A percentile compares a stretch with the other conserved stretches of the same genome.
These are phyloP conservation scores for Hippopotamyrus pictus DNA, from an alignment of 2,797 vertebrate genomes.

Conservation along the genomic window DNA sequence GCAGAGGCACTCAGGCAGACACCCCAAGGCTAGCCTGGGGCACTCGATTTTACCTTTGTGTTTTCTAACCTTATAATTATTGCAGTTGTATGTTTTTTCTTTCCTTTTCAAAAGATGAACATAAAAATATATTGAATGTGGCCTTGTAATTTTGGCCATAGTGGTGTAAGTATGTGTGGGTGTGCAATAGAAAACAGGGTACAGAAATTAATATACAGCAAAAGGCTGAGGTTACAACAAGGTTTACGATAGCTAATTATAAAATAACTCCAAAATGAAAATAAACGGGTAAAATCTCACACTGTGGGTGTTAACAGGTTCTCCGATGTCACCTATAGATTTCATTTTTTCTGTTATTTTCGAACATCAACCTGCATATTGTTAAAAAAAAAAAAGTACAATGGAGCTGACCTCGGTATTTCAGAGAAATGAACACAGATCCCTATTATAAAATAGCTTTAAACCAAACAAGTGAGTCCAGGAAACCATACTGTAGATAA, in stretches of 20 bases:
- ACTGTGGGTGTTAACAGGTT: neutral
- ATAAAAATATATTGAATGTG: neutral
- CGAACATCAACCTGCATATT: neutral
- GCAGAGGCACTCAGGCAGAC: neutral
- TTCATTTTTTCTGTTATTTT: neutral
- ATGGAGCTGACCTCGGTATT: neutral
- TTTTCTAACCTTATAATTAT: neutral
- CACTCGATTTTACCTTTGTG: neutral
- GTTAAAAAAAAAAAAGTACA: neutral
- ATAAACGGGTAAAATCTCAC: neutral
- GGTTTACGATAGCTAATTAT: neutral
- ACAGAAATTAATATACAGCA: neutral
- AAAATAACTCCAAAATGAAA: neutral
- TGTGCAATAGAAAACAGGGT: neutral
- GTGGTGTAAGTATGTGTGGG: slow-evolving; percentile 26
- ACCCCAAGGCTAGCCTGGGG: neutral
- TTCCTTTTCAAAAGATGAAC: neutral
- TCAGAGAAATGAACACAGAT: neutral
- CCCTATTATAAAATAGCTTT: neutral
- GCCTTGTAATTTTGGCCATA: slow-evolving; percentile 24
- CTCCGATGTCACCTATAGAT: neutral
- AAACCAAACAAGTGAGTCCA: neutral
- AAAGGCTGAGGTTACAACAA: neutral
- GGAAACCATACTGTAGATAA: neutral
- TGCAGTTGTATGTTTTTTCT: neutral